Percentiles rank a stretch among this genome's conserved stretches.
Conservation (phyloP, 1,140 invertebrate genomes). For the Drosophila lacertosa region DNA sequence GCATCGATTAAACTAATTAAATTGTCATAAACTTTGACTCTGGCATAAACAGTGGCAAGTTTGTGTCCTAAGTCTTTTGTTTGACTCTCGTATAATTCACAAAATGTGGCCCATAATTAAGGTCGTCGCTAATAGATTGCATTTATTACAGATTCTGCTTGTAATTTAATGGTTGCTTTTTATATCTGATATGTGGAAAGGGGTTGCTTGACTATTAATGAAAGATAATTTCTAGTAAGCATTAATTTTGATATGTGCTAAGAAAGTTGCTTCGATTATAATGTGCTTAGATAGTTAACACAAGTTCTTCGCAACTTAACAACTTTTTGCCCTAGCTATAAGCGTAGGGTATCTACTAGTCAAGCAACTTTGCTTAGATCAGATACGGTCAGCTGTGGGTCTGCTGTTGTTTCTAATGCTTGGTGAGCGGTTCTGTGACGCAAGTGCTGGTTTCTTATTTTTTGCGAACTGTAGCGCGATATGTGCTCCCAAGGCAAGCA, state of each 20-base stretch:
- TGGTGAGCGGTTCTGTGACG: conserved; percentile 23
- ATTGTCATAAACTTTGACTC: conserved; percentile 67
- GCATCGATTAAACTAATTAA: conserved; percentile 80
- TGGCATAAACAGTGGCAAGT: conserved; percentile 44
- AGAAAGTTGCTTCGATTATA: background rate
- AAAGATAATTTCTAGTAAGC: too few species aligned
- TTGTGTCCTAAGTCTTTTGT: conserved; percentile 59
- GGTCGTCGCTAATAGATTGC: conserved; percentile 18
- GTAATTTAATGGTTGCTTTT: background rate
- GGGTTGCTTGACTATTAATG: too few species aligned
- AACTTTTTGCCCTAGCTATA: too few species aligned
- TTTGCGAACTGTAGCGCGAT: conserved; percentile 49
- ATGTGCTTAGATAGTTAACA: background rate
- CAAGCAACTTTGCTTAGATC: background rate
- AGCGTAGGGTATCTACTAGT: background rate
- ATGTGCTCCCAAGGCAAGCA: conserved; percentile 46
- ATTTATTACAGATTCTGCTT: conserved; percentile 8
- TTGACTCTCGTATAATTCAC: conserved; percentile 9
- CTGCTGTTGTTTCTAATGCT: conserved; percentile 28
- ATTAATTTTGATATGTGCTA: too few species aligned
- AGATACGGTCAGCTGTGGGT: conserved; percentile 14
- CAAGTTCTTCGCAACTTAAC: too few species aligned
- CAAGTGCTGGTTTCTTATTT: conserved; percentile 15
- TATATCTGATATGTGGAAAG: background rate
- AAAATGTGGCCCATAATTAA: conserved; percentile 19